phyloP scores from a whole-genome alignment of 2,113 vertebrate species.

The Hyla sarda region DNA sequence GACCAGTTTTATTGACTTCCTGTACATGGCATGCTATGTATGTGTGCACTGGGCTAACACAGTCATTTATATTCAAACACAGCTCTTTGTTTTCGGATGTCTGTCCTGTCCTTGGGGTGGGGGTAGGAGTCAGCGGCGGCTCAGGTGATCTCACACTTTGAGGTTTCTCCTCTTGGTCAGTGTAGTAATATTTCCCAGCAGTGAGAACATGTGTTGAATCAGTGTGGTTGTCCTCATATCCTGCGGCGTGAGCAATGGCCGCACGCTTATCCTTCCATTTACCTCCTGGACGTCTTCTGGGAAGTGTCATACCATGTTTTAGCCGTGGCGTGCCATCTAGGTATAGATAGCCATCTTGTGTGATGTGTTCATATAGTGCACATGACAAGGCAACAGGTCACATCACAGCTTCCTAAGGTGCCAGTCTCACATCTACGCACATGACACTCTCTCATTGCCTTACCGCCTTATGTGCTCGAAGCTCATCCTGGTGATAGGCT shows the following conservation, averaged over 20 bases:
- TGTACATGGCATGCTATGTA: neutral
- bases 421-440: neutral
- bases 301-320: neutral
- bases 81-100: neutral
- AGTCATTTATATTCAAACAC: neutral
- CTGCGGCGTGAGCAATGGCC: conserved; percentile 42
- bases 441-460: neutral
- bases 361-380: neutral
- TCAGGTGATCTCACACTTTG: conserved; percentile 46
- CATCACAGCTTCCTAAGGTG: neutral
- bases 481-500: neutral
- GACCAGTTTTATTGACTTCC: neutral
- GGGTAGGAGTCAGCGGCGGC: neutral
- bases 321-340: neutral
- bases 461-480: neutral
- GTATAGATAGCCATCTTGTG: neutral
- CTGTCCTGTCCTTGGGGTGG: too few species aligned
- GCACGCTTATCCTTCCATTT: conserved; percentile 6
- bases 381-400: neutral
- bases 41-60: too few species aligned
- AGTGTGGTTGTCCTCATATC: conserved; percentile 38
- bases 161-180: conserved; percentile 25
- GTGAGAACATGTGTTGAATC: conserved; percentile 42
- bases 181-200: conserved; percentile 52
- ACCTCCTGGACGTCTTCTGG: conserved; percentile 23